phyloP scores from a whole-genome alignment of 2,113 vertebrate species.

The Chlamydotis undulata region DNA sequence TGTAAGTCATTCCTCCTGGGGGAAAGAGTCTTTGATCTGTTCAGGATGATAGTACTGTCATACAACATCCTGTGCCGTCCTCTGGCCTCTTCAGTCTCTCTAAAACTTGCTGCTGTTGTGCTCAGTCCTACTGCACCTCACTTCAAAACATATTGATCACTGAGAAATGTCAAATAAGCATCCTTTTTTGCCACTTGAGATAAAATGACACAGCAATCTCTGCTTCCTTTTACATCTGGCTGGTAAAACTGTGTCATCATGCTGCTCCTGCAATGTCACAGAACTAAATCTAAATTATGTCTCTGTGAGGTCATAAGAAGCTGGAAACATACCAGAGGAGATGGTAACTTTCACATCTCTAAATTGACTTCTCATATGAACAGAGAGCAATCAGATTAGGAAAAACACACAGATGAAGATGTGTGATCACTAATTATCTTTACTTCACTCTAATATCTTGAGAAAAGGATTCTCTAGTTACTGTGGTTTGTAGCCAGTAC shows the following conservation, averaged over 20 bases:
- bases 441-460: neutral
- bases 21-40: neutral
- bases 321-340: neutral
- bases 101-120: neutral
- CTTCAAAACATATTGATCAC: neutral
- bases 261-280: neutral
- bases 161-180: neutral
- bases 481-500: neutral
- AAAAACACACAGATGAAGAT: neutral
- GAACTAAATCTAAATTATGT: neutral
- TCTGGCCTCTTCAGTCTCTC: neutral
- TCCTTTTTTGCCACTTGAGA: neutral
- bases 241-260: neutral
- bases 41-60: neutral
- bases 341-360: neutral
- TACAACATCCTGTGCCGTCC: neutral
- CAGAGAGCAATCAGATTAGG: neutral
- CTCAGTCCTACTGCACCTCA: neutral
- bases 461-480: neutral
- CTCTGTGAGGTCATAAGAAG: neutral
- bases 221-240: neutral
- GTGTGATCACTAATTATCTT: neutral
- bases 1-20: neutral
- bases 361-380: neutral
- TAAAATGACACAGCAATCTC: neutral